These are phyloP conservation scores for Puffinus mauretanicus DNA, from an alignment of 2,113 vertebrate species.

Conservation along the genomic window DNA sequence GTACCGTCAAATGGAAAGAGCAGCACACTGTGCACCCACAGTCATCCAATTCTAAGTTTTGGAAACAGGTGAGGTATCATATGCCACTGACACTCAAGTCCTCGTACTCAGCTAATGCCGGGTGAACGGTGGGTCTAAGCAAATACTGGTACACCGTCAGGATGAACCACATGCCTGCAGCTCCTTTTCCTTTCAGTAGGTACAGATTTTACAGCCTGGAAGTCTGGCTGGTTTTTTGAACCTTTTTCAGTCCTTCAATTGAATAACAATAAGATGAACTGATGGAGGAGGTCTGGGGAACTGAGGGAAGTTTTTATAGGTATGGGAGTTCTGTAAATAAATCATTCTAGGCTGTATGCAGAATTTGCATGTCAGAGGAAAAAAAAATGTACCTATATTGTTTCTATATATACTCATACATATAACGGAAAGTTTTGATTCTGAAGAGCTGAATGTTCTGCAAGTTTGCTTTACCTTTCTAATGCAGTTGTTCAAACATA, in stretches of 20 bases:
- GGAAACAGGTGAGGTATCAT: constrained; percentile 76
- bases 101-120: background rate
- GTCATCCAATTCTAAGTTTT: constrained; percentile 68
- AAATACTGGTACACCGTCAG: background rate
- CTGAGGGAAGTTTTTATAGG: background rate
- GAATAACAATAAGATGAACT: fast-evolving
- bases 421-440: background rate
- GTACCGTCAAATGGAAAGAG: constrained; percentile 74
- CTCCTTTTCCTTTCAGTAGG: background rate
- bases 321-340: background rate
- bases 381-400: background rate
- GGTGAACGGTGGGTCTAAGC: background rate
- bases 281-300: background rate
- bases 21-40: background rate
- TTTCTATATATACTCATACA: background rate
- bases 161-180: background rate
- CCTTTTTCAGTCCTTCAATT: background rate
- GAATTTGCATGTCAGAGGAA: background rate
- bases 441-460: background rate
- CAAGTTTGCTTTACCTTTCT: background rate
- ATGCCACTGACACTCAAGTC: constrained; percentile 59
- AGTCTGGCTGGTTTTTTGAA: background rate
- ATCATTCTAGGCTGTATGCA: background rate
- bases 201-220: background rate
- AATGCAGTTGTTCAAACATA: background rate